These are phyloP conservation scores for Caenorhabditis remanei DNA, from an alignment of 1,140 invertebrate genomes.

Conservation along the genomic window DNA sequence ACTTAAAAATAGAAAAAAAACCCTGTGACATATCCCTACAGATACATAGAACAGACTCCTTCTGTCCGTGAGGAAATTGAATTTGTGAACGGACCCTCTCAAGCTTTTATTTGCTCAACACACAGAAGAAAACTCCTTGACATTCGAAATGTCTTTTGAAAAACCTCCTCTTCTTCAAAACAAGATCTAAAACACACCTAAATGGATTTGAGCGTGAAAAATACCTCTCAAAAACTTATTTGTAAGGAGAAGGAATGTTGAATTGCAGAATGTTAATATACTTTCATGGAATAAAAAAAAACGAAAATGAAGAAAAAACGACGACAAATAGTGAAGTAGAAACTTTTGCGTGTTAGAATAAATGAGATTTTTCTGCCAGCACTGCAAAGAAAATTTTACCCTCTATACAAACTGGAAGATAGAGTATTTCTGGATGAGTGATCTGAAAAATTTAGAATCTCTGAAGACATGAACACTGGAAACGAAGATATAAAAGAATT, in stretches of 20 bases:
- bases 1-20: not conserved
- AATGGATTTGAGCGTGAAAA: not conserved
- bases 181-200: not conserved
- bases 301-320: not conserved
- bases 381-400: not conserved
- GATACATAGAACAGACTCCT: slow-evolving; percentile 42
- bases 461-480: not conserved
- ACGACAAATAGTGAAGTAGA: not conserved
- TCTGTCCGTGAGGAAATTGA: slow-evolving; percentile 10
- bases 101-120: slow-evolving; percentile 18
- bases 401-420: not conserved
- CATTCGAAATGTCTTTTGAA: not conserved
- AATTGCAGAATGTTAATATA: not conserved
- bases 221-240: not conserved
- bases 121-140: not conserved
- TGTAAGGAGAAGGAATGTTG: not conserved
- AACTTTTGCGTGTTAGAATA: slow-evolving; percentile 34
- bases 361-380: slow-evolving; percentile 47
- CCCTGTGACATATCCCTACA: not conserved
- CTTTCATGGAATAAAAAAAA: not conserved
- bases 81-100: slow-evolving; percentile 48
- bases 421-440: not conserved
- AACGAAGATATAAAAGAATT: no score
- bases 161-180: not conserved
- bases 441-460: not conserved